phyloP scores from a whole-genome alignment of 2,113 vertebrate species.

The Tapirus terrestris region DNA sequence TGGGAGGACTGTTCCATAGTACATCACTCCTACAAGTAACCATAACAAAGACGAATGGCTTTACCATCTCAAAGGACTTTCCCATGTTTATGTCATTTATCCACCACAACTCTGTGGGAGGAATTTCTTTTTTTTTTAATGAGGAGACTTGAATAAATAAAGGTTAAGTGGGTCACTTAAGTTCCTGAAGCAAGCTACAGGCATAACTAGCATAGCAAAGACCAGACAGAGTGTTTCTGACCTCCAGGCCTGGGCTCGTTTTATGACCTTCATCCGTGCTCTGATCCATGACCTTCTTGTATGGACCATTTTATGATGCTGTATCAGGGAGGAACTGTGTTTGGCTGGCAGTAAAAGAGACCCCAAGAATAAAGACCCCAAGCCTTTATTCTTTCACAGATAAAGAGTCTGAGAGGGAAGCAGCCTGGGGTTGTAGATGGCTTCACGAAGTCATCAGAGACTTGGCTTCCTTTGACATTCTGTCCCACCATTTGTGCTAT shows the following conservation, averaged over 20 bases:
- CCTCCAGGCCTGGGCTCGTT: neutral
- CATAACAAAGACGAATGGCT: neutral
- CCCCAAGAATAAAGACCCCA: neutral
- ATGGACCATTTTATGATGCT: neutral
- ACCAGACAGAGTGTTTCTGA: neutral
- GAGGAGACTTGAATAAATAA: neutral
- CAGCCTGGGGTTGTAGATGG: neutral
- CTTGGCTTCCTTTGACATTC: neutral
- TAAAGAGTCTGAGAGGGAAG: neutral
- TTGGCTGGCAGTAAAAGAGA: neutral
- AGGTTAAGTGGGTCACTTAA: neutral
- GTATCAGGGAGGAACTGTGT: neutral
- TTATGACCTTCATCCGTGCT: neutral
- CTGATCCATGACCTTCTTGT: neutral
- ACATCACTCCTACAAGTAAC: neutral
- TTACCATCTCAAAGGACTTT: neutral
- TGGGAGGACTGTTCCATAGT: neutral
- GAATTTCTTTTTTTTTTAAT: slow-evolving; percentile 16
- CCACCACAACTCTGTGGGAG: neutral
- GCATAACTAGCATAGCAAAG: neutral
- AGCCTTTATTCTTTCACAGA: neutral
- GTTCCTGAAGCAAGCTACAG: neutral
- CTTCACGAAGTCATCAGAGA: neutral
- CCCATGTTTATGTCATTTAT: neutral
- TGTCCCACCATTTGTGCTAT: neutral